phyloP scores from a whole-genome alignment of 1,140 invertebrate species.

The Cyclina sinensis region DNA sequence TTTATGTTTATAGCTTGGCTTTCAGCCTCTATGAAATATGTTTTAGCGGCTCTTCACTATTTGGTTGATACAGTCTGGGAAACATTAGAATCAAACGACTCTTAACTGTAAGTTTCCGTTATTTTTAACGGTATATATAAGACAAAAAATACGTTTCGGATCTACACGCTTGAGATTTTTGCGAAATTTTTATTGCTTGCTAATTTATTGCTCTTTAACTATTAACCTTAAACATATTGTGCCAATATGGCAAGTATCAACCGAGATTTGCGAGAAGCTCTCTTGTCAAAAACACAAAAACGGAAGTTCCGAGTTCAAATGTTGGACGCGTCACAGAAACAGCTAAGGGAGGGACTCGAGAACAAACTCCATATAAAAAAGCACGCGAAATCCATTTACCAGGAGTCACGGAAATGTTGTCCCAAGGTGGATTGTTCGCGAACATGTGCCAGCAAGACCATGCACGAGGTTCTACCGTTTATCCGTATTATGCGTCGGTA shows the following conservation, averaged over 20 bases:
- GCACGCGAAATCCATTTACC: constrained; percentile 40
- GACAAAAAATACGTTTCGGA: no score
- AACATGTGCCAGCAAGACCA: constrained; percentile 65
- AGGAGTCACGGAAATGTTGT: constrained; percentile 58
- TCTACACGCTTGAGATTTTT: no score
- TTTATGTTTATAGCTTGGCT: constrained; percentile 59
- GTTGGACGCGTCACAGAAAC: constrained; percentile 59
- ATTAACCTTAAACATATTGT: no score
- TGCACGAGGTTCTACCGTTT: constrained; percentile 83
- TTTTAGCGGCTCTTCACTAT: background rate
- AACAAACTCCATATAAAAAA: constrained; percentile 45
- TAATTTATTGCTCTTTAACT: no score
- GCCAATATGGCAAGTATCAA: constrained; percentile 59
- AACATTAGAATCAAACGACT: background rate
- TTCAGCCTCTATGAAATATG: background rate
- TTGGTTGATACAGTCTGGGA: background rate
- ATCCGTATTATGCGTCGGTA: constrained; percentile 85
- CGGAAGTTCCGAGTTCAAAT: constrained; percentile 53
- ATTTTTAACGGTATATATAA: no score
- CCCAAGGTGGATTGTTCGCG: constrained; percentile 67
- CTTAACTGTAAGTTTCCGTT: background rate
- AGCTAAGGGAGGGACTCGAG: constrained; percentile 49
- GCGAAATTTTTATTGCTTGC: no score
- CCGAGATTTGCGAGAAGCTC: constrained; percentile 55
- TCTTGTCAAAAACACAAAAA: constrained; percentile 57